Percentiles rank a stretch among this genome's conserved stretches.
phyloP scores from a whole-genome alignment of 2,888 invertebrate genomes.

The Stratiomys singularior region DNA sequence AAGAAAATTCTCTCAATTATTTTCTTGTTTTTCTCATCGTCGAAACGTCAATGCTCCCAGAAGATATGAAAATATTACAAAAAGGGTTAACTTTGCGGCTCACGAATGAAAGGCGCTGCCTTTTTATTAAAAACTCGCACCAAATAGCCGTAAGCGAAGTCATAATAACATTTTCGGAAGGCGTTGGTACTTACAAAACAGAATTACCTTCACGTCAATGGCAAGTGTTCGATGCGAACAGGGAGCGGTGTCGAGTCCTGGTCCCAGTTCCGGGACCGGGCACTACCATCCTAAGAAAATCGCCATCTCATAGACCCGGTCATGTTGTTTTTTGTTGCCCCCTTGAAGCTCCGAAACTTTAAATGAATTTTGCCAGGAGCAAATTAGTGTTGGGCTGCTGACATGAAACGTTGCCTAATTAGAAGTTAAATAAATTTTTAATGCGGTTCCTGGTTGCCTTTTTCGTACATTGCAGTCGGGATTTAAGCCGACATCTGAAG shows the following conservation, averaged over 20 bases:
- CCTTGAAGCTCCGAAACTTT: constrained; percentile 50
- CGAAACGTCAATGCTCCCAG: not conserved
- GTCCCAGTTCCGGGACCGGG: constrained; percentile 31
- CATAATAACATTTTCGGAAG: constrained; percentile 53
- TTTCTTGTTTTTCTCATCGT: constrained; percentile 18
- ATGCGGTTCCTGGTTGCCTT: constrained; percentile 53
- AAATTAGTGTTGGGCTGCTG: constrained; percentile 51
- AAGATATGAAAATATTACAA: constrained; percentile 32
- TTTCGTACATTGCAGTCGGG: constrained; percentile 18
- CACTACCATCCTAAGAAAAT: constrained; percentile 52
- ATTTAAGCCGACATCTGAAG: not conserved
- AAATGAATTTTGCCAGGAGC: constrained; percentile 56
- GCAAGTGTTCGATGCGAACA: not conserved
- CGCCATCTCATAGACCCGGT: constrained; percentile 50
- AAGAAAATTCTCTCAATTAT: constrained; percentile 26
- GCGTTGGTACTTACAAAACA: constrained; percentile 52
- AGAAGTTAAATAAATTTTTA: constrained; percentile 56
- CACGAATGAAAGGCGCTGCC: not conserved
- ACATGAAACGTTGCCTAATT: constrained; percentile 55
- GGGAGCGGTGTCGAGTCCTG: not conserved
- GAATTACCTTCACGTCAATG: constrained; percentile 47
- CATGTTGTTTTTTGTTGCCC: constrained; percentile 47
- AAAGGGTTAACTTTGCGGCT: constrained; percentile 3
- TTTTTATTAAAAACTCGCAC: constrained; percentile 53
- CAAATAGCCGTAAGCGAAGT: constrained; percentile 54